Evolutionary conservation across 2,888 invertebrate species (phyloP).

Genomic region (Drosophila lutescens): DNA sequence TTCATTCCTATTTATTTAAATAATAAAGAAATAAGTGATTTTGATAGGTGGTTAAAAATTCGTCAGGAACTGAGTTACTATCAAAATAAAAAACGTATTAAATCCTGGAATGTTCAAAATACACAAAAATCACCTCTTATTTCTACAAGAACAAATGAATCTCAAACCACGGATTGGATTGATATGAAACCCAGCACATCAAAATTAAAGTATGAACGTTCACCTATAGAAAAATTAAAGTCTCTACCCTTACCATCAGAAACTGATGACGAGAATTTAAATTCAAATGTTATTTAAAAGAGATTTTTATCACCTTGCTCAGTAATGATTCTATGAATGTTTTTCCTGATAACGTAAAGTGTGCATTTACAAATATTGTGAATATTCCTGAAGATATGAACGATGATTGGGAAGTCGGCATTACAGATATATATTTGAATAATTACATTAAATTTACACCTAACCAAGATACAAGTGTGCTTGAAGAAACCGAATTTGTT

Average conservation of each 20-base stretch:
- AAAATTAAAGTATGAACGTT: no score
- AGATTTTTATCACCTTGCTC: no score
- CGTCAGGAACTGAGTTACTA: neutral
- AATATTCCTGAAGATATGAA: constrained; percentile 2
- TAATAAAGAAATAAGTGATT: neutral
- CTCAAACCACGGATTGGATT: no score
- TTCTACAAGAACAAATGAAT: no score
- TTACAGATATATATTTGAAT: neutral
- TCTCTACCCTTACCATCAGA: no score
- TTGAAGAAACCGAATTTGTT: constrained; percentile 1
- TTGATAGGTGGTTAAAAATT: neutral
- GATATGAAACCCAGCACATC: no score
- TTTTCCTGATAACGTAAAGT: neutral
- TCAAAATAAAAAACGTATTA: neutral
- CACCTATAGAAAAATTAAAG: no score
- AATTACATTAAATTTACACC: neutral
- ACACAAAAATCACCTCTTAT: neutral
- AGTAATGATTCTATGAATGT: no score
- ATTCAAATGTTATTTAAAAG: no score
- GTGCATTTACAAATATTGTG: constrained; percentile 9
- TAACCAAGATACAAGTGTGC: neutral
- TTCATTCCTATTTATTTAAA: neutral
- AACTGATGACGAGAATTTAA: no score
- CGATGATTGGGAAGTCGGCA: neutral
- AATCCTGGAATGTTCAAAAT: neutral